phyloP scores from a whole-genome alignment of 2,888 invertebrate species.

The Catocala sponsa region DNA sequence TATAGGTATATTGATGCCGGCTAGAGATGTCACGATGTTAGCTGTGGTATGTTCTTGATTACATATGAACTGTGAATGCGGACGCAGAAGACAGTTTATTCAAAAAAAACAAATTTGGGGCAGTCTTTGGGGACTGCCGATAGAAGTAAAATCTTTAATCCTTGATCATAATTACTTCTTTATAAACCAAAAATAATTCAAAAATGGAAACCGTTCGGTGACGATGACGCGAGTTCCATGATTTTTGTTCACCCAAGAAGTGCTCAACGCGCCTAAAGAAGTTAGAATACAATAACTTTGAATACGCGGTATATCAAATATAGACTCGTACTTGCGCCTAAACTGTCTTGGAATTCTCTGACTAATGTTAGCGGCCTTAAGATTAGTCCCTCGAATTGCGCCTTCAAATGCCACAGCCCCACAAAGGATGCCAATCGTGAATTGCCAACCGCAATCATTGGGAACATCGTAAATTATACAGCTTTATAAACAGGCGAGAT shows the following conservation, averaged over 20 bases:
- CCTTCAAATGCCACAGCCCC: constrained; percentile 66
- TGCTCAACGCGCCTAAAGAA: too few relatives aligned
- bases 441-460: constrained; percentile 68
- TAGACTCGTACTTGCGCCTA: constrained; percentile 12
- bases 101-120: too few relatives aligned
- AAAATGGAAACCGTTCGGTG: too few relatives aligned
- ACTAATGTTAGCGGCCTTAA: constrained; percentile 56
- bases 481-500: constrained; percentile 43
- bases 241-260: too few relatives aligned
- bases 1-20: constrained; percentile 21
- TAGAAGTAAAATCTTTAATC: too few relatives aligned
- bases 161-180: too few relatives aligned
- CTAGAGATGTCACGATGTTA: constrained; percentile 32
- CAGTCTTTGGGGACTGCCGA: too few relatives aligned
- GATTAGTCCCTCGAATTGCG: constrained; percentile 60
- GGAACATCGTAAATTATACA: constrained; percentile 60
- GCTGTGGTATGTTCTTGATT: constrained; percentile 46
- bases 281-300: too few relatives aligned
- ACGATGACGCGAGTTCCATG: too few relatives aligned
- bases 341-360: constrained; percentile 42
- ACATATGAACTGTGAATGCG: constrained; percentile 14
- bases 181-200: too few relatives aligned
- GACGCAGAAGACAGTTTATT: too few relatives aligned
- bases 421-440: constrained; percentile 74
- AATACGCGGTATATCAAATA: constrained; percentile 18